Conservation (phyloP, 2,113 vertebrate genomes). For the Hucho hucho region DNA sequence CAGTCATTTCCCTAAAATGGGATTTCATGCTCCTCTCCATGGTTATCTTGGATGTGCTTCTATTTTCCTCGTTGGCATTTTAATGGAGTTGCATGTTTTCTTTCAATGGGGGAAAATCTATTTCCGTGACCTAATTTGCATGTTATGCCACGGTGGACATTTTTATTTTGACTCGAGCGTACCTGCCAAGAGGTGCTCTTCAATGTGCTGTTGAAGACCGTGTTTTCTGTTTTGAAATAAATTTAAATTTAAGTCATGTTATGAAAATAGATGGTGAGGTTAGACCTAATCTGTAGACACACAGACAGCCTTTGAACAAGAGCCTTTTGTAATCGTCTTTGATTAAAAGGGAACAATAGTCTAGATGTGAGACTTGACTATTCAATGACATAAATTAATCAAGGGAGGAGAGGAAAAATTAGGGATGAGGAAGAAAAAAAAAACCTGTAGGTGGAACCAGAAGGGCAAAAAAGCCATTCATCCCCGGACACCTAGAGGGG, state of each 20-base stretch:
- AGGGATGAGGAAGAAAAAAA: too few species aligned
- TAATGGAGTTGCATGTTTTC: slow-evolving; percentile 25
- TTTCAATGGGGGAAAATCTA: slow-evolving; percentile 20
- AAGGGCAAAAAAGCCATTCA: too few species aligned
- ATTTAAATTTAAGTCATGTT: not conserved
- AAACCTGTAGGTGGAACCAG: too few species aligned
- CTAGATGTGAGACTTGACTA: slow-evolving; percentile 55
- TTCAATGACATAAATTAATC: slow-evolving; percentile 71
- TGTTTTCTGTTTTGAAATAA: not conserved
- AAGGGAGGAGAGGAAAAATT: slow-evolving; percentile 25
- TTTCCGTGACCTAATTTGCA: slow-evolving; percentile 31
- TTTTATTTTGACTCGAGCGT: not conserved
- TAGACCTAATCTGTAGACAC: not conserved
- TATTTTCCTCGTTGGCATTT: slow-evolving; percentile 17
- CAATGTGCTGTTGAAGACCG: not conserved
- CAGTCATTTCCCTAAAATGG: slow-evolving; percentile 46
- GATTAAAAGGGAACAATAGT: slow-evolving; percentile 61
- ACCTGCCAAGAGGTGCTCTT: not conserved
- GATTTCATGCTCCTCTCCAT: slow-evolving; percentile 5
- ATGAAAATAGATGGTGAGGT: too few species aligned
- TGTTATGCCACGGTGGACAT: slow-evolving; percentile 1
- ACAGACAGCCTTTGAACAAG: slow-evolving; percentile 16
- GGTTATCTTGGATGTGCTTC: not conserved
- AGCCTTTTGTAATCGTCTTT: slow-evolving; percentile 59
- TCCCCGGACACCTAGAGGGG: too few species aligned